Base-by-base conservation (phyloP, 2,113 vertebrate species). In the Microtus pennsylvanicus region DNA sequence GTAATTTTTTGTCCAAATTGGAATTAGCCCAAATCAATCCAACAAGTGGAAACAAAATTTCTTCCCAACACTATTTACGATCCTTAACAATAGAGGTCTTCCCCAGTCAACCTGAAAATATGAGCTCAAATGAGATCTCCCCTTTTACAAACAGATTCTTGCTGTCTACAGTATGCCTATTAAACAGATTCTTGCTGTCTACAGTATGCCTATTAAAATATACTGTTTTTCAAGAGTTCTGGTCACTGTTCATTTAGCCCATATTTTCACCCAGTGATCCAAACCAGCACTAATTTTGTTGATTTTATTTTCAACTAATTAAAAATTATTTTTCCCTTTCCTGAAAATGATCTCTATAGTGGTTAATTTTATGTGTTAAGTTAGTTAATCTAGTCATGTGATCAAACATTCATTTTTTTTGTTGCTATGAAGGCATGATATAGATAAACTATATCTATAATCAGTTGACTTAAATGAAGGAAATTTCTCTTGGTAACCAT, bases 31-130 rank as follows among this genome's bases (percentile, higher is more conserved):
- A 91, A 91, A 91, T 91, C 26, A 78, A 89, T 21, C 26, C 77
- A 67, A 88, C 1, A 89, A 30, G 91, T 77, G 90, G 65, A 91
- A 95, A 89, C 67, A 89, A 45, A 90, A 76, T 92, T 97, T 95
- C 10, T 81, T 87, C 4, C 77, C 22, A 80, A 67, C 30, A 75
- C 28, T 95, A 67, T 69, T 97, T 92, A 92, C 83, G 81, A 28
- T 45, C 5, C 7, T 61, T 89, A 78, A 22, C 5, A 92, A 74
- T 88, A 76, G 61, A 91, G 90, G 65, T 87, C 77, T 94, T 82
- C 74, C 7, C 12, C 81, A 92, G 6, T 89, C 45, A 92, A 7
- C 83, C 24, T 74, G 47, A 78, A 38, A 75, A 92, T 91, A 83
- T 83, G 10, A 87, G 14, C 30, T 83, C 4, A 93, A 92, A 70